Percentiles rank a stretch among this genome's conserved stretches.
Conservation (phyloP, 1,140 invertebrate genomes). For the Teleopsis dalmanni region DNA sequence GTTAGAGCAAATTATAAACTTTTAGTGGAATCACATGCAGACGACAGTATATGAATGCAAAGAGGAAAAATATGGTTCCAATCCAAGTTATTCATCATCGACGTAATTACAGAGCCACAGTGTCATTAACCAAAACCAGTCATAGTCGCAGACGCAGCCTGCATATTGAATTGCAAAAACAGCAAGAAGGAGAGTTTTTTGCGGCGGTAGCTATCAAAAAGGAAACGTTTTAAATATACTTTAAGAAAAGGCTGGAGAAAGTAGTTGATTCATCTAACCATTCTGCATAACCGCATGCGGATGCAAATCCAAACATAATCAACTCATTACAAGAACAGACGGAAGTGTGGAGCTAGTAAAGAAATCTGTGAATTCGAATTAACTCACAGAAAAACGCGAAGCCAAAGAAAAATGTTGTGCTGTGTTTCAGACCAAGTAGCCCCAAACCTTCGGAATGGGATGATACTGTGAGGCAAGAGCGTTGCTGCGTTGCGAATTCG, state of each 20-base stretch:
- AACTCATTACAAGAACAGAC: slow-evolving; percentile 18
- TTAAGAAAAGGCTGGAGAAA: background rate
- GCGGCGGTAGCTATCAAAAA: too few species aligned
- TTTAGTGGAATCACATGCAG: background rate
- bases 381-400: background rate
- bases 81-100: slow-evolving; percentile 9
- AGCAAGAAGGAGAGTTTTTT: background rate
- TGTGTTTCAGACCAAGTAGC: too few species aligned
- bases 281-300: background rate
- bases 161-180: too few species aligned
- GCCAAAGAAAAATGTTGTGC: background rate
- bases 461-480: too few species aligned
- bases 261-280: background rate
- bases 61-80: background rate
- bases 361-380: slow-evolving; percentile 6
- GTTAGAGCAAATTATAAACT: slow-evolving; percentile 21
- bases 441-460: too few species aligned
- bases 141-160: too few species aligned
- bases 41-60: background rate
- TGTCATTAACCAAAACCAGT: background rate
- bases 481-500: too few species aligned
- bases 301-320: slow-evolving; percentile 17
- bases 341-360: slow-evolving; percentile 7
- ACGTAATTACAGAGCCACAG: slow-evolving; percentile 6
- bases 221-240: background rate